Conservation (phyloP, 1,140 invertebrate species). For the Drosophila albomicans region DNA sequence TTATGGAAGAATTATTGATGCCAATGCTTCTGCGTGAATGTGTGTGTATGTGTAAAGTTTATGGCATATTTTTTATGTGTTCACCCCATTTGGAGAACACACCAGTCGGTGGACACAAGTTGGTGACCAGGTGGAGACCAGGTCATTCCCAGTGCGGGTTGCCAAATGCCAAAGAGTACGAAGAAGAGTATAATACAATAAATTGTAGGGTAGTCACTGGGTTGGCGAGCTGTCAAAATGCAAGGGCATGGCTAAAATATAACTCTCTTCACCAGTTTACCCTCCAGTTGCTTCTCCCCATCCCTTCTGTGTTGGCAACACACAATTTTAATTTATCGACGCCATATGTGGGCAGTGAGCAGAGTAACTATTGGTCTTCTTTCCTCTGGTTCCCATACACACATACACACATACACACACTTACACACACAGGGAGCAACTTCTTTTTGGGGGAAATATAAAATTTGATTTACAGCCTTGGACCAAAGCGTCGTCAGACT, state of each 20-base stretch:
- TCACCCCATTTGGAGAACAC: conserved; percentile 15
- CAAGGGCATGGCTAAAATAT: conserved; percentile 62
- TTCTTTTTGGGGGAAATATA: conserved; percentile 80
- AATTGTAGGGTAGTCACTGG: conserved; percentile 74
- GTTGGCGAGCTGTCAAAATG: conserved; percentile 75
- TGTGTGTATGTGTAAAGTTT: conserved; percentile 47
- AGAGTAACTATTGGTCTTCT: conserved; percentile 60
- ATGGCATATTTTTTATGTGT: conserved; percentile 80
- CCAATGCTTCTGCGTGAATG: conserved; percentile 33
- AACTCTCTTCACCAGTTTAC: conserved; percentile 38
- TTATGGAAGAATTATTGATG: conserved; percentile 84
- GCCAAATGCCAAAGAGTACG: conserved; percentile 61
- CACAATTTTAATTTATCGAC: conserved; percentile 84
- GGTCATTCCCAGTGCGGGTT: conserved; percentile 60
- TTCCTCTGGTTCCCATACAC: conserved; percentile 9
- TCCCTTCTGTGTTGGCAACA: conserved; percentile 32
- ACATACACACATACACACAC: too few species aligned
- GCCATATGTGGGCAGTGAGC: conserved; percentile 82
- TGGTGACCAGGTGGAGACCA: conserved; percentile 20
- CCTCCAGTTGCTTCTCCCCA: neutral
- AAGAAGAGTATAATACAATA: conserved; percentile 73
- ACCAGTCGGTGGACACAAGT: neutral
- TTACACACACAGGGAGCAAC: conserved; percentile 36
- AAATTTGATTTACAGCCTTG: conserved; percentile 83
- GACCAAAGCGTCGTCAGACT: conserved; percentile 42